Base-by-base conservation (phyloP, 2,888 invertebrate species). In the Helleia helle region DNA sequence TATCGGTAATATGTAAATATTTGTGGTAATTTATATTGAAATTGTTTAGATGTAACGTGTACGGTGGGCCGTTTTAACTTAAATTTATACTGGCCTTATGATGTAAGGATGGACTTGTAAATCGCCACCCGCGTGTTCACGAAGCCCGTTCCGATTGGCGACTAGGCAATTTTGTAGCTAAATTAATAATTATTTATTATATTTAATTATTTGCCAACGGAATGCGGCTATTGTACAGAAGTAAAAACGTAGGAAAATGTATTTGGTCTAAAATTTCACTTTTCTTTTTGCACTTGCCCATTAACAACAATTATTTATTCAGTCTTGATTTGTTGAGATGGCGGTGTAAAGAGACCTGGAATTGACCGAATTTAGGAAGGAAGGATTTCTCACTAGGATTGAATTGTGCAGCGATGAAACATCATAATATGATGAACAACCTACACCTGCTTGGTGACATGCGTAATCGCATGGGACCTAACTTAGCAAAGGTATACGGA, bases 41-140 rank as follows among this genome's bases (percentile, higher is more conserved):
- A 76, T 72, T 63, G 72, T 77, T 74, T 80, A 81, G 79, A 61
- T 67, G 59, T 73, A 75, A 68, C 64, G 59, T 74, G 55, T 64
- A n/a, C 60, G 59, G 62, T n/a, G 62, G 70, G 74, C 69, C 71
- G 58, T 55, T 59, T 62, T 62, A 62, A 62, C 56, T 58, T 54
- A 63, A 55, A 56, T 54, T 58, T 55, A 55, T 57, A 59, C 58
- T 56, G 74, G 69, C 75, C 72, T 65, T 57, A 18, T 22, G 34
- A 57, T 65, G 69, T 73, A 69, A 70, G 71, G 65, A 75, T 71
- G 77, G 75, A 80, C 67, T 76, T 76, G 73, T 77, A 72, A 77
- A 70, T 75, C 66, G 76, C 84, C 84, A 84, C 84, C 83, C 71
- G 83, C 77, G 84, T 84, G 84, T 84, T 84, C 84, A 84, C 80